A percentile compares a stretch with the other conserved stretches of the same genome.
Conservation (phyloP, 1,140 invertebrate species). For the Papilio polytes region DNA sequence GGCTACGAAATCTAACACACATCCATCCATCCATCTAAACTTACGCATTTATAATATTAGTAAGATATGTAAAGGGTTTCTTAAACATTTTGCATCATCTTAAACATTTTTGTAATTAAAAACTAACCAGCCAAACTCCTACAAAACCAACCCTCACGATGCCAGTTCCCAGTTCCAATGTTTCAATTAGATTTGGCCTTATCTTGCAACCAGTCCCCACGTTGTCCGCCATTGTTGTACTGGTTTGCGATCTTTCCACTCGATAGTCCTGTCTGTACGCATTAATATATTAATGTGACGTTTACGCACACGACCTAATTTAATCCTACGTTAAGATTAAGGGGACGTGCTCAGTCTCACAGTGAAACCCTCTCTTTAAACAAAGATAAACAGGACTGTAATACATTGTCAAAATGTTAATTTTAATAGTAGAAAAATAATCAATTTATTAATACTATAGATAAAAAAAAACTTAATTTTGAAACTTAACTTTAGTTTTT, state of each 20-base stretch:
- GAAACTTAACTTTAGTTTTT: too few species aligned
- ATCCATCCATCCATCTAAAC: too few species aligned
- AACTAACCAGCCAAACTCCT: not conserved
- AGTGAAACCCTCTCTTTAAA: not conserved
- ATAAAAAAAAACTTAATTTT: too few species aligned
- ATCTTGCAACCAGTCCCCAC: conserved; percentile 41
- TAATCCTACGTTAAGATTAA: conserved; percentile 32
- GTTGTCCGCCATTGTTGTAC: conserved; percentile 31
- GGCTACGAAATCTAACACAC: too few species aligned
- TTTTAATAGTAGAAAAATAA: too few species aligned
- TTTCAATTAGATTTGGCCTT: conserved; percentile 52
- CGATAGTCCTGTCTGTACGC: conserved; percentile 33
- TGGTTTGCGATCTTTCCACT: conserved; percentile 44
- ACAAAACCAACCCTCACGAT: not conserved
- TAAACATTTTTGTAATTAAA: not conserved
- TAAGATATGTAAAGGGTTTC: too few species aligned
- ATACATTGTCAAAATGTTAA: not conserved
- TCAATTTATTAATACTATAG: too few species aligned
- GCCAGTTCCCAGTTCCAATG: conserved; percentile 36
- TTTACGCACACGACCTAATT: conserved; percentile 2
- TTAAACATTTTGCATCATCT: not conserved
- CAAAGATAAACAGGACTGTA: not conserved
- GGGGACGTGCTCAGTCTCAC: not conserved
- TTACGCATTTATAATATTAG: too few species aligned
- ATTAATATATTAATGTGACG: conserved; percentile 30